phyloP scores from a whole-genome alignment of 2,797 vertebrate species.

The Scolopax bukidnonensis region DNA sequence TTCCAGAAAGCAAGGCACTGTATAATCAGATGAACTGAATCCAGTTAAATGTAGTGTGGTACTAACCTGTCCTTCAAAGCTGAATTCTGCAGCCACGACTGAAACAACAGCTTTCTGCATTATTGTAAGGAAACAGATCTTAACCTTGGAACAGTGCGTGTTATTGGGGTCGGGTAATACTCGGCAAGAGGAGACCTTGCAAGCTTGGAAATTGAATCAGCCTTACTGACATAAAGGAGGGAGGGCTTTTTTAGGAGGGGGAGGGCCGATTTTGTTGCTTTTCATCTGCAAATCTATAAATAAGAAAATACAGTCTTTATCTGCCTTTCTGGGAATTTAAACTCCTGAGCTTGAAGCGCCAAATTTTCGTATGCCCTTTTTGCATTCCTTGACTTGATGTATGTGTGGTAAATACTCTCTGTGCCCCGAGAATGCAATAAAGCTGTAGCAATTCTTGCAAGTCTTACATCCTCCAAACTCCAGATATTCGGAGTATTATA shows the following conservation, averaged over 20 bases:
- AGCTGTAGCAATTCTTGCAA: conserved; percentile 76
- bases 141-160: conserved; percentile 67
- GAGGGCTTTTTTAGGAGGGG: not conserved
- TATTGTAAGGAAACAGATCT: conserved; percentile 70
- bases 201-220: conserved; percentile 78
- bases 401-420: conserved; percentile 77
- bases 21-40: conserved; percentile 86
- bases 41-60: conserved; percentile 81
- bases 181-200: conserved; percentile 72
- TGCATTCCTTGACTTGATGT: conserved; percentile 73
- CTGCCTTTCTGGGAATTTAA: conserved; percentile 73
- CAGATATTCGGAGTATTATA: conserved; percentile 69
- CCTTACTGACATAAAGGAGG: conserved; percentile 67
- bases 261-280: conserved; percentile 50
- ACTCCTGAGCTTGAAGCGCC: conserved; percentile 63
- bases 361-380: conserved; percentile 70
- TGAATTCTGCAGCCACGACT: conserved; percentile 72
- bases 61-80: conserved; percentile 85
- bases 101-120: conserved; percentile 79
- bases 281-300: conserved; percentile 79
- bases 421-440: conserved; percentile 75
- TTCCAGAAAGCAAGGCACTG: conserved; percentile 82
- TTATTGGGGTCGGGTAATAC: conserved; percentile 65
- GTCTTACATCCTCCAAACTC: conserved; percentile 74
- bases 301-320: conserved; percentile 71